A percentile compares a stretch with the other conserved stretches of the same genome.
Conservation (phyloP, 35 echinoderm and acorn worm species). For the Heliocidaris erythrogramma region DNA sequence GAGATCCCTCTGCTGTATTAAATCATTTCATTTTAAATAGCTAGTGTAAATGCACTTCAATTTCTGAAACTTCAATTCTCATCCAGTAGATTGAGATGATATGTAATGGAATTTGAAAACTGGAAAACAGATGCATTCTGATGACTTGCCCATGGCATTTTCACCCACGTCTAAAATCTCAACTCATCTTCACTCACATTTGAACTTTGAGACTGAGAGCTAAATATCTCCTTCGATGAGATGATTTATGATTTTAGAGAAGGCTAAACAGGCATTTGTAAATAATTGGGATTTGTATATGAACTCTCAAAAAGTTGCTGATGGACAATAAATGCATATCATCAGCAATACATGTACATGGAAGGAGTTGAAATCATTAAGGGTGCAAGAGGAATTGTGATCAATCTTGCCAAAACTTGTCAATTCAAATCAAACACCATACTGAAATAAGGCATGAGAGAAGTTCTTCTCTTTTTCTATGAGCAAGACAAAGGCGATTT, state of each 20-base stretch:
- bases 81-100: not conserved
- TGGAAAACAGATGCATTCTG: conserved; percentile 7
- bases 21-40: not conserved
- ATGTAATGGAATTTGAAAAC: conserved; percentile 18
- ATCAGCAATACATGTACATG: no score
- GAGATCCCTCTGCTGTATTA: not conserved
- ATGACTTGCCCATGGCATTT: not conserved
- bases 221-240: not conserved
- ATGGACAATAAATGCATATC: no score
- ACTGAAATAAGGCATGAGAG: no score
- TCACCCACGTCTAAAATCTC: not conserved
- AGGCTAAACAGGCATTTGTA: no score
- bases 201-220: not conserved
- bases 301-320: no score
- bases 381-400: no score
- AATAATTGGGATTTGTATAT: no score
- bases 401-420: no score
- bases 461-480: no score
- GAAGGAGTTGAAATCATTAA: no score
- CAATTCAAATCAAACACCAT: no score
- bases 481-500: no score
- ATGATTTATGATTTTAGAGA: not conserved
- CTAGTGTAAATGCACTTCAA: not conserved
- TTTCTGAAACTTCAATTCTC: not conserved
- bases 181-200: not conserved